Evolutionary conservation across 2,113 vertebrate species (phyloP).

Genomic region (Cricetomys ansorgei): DNA sequence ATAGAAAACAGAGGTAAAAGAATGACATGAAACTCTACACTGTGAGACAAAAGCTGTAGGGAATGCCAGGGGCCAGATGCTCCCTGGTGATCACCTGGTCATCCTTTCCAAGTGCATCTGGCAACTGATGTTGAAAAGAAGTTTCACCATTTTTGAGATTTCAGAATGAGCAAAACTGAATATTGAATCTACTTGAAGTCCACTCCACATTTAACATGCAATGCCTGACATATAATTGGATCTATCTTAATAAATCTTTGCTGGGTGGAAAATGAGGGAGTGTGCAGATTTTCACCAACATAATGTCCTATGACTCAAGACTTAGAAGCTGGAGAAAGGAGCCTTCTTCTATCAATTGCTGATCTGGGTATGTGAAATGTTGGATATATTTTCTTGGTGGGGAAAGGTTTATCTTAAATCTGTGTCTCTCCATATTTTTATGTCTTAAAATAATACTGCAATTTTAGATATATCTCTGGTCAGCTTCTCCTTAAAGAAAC

Average conservation of each 20-base stretch:
- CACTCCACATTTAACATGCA: background rate
- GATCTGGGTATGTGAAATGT: background rate
- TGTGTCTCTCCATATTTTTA: background rate
- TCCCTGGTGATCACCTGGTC: background rate
- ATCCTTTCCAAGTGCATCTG: background rate
- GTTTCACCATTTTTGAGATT: background rate
- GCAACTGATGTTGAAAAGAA: background rate
- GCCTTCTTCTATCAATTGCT: background rate
- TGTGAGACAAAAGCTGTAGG: background rate
- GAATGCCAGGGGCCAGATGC: rapidly evolving
- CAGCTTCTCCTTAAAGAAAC: background rate
- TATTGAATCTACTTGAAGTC: background rate
- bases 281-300: background rate
- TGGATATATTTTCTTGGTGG: background rate
- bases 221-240: background rate
- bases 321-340: background rate
- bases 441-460: background rate
- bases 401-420: background rate
- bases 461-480: background rate
- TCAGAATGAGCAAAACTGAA: background rate
- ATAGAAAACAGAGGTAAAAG: background rate
- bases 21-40: background rate
- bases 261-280: background rate
- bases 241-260: background rate
- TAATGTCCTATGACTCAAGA: background rate